Conservation (phyloP, 2,888 invertebrate species). For the Flabesymbios commensalis region DNA sequence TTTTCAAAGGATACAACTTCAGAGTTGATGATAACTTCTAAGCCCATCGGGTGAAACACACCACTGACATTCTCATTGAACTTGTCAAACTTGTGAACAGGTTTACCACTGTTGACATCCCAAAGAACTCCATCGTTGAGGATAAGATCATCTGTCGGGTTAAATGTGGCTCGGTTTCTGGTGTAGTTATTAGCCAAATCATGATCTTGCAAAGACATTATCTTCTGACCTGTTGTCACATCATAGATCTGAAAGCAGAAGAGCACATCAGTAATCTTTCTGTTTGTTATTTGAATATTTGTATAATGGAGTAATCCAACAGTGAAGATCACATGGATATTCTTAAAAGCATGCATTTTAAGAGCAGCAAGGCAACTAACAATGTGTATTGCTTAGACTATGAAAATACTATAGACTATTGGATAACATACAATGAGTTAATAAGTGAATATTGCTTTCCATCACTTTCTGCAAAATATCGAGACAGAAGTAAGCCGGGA, state of each 20-base stretch:
- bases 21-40: constrained; percentile 95
- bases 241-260: constrained; percentile 77
- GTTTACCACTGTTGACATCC: constrained; percentile 82
- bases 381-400: too few relatives aligned
- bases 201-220: constrained; percentile 75
- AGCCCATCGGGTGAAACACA: constrained; percentile 92
- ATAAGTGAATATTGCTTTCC: too few relatives aligned
- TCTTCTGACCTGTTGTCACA: constrained; percentile 75
- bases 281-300: too few relatives aligned
- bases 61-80: constrained; percentile 93
- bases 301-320: too few relatives aligned
- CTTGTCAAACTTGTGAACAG: constrained; percentile 97
- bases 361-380: too few relatives aligned
- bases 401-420: too few relatives aligned
- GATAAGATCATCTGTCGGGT: constrained; percentile 90
- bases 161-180: constrained; percentile 91
- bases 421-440: too few relatives aligned
- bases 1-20: constrained; percentile 70
- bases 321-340: too few relatives aligned
- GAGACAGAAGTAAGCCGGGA: too few relatives aligned
- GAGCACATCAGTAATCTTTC: too few relatives aligned
- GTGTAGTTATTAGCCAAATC: constrained; percentile 89
- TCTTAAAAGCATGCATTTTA: too few relatives aligned
- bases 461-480: too few relatives aligned
- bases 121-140: constrained; percentile 93